Evolutionary conservation across 2,113 vertebrate species (phyloP).

Genomic region (Ammodytes marinus): DNA sequence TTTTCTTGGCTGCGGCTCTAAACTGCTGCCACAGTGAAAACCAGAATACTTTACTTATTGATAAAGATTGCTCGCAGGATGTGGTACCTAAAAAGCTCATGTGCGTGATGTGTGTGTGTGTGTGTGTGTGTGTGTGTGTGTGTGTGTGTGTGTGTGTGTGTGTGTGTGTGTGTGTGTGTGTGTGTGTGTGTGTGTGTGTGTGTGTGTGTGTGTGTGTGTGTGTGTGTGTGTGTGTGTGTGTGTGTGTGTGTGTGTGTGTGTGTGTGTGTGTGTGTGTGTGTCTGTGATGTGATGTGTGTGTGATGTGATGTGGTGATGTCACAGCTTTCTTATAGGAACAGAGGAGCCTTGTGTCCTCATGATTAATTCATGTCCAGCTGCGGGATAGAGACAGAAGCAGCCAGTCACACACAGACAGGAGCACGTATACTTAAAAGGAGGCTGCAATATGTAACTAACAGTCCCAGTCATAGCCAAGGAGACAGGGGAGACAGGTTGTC

Average conservation of each 20-base stretch:
- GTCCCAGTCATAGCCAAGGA: constrained; percentile 66
- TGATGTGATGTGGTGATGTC: constrained; percentile 81
- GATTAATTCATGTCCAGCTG: constrained; percentile 89
- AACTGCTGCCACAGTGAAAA: constrained; percentile 59
- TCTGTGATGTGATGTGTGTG: too few relatives aligned
- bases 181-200: constrained; percentile 10
- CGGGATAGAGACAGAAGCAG: constrained; percentile 82
- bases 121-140: constrained; percentile 46
- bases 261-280: constrained; percentile 25
- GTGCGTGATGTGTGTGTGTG: constrained; percentile 31
- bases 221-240: constrained; percentile 35
- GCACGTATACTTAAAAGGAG: constrained; percentile 74
- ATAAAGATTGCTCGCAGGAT: constrained; percentile 55
- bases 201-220: constrained; percentile 29
- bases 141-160: constrained; percentile 21
- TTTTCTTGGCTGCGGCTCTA: constrained; percentile 31
- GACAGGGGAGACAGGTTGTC: constrained; percentile 81
- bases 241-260: constrained; percentile 47
- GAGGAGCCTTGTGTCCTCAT: constrained; percentile 86
- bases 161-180: constrained; percentile 30
- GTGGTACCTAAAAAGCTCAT: constrained; percentile 50
- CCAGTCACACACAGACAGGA: constrained; percentile 78
- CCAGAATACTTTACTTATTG: constrained; percentile 71
- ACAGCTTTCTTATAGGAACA: constrained; percentile 87
- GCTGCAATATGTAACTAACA: constrained; percentile 72